Base-by-base conservation (phyloP, 2,797 vertebrate species). In the Pachyuromys duprasi region DNA sequence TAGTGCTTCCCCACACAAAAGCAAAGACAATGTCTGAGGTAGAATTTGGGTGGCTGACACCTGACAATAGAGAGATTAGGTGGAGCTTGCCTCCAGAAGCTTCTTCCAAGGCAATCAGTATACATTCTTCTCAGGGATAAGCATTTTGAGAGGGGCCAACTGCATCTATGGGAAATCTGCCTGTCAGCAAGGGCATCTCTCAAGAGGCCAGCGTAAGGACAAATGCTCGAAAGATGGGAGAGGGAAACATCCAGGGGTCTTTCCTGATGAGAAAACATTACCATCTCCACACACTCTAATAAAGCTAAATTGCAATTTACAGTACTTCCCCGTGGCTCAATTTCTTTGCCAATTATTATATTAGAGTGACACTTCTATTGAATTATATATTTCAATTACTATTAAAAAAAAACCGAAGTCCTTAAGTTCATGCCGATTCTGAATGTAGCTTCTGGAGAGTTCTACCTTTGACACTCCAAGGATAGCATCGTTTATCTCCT, bases 391-490 rank as follows among this genome's bases (percentile, higher is more conserved):
- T 97, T 92, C 96, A 96, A 97, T 97, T 93, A 97, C 90, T 97
- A 96, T 96, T 97, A 93, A 97, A 98, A 84, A 84, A 83, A 98
- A 96, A 96, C 82, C 8, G 0, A 95, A 97, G 96, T 97, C 94
- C 94, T 97, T 97, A 96, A 95, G 87, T 89, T 97, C 86, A 65
- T 96, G 84, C 93, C 96, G 98, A 98, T 97, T 95, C 97, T 94
- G 84, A 98, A 97, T 96, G 96, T 94, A 69, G 97, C 90, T 95
- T 98, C 45, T 36, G 95, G 96, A 98, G 96, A 96, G 95, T 39
- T 89, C 60, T 90, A 97, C 97, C 96, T 87, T 96, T 98, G 98
- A 97, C 97, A 95, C 89, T 96, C 83, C 78, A 90, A 97, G 91
- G 97, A 97, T 80, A 70, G 74, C 87, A 95, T 70, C 49, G 5